Evolutionary conservation across 2,113 vertebrate genomes (phyloP).

Genomic region (Myotis brandtii): DNA sequence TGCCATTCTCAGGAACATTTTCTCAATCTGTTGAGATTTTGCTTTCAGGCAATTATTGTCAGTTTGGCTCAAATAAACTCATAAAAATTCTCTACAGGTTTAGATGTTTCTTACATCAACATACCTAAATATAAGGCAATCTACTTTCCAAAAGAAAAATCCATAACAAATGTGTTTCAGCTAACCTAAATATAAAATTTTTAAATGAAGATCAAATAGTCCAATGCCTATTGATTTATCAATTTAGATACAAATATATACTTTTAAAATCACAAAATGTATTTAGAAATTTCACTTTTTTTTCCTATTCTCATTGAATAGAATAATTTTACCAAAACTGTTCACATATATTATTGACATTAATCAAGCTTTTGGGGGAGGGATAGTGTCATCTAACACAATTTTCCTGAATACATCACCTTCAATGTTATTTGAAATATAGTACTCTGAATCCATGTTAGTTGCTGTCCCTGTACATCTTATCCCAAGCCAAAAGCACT

Average conservation of each 20-base stretch:
- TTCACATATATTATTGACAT: not conserved
- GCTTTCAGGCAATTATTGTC: not conserved
- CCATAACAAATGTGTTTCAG: conserved; percentile 33
- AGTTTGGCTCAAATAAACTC: not conserved
- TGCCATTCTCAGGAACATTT: not conserved
- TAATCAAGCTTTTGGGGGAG: not conserved
- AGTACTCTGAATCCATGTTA: conserved; percentile 10
- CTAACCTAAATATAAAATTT: not conserved
- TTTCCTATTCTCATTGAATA: not conserved
- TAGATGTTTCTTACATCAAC: not conserved
- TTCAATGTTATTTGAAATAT: not conserved
- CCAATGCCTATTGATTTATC: not conserved
- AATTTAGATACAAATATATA: not conserved
- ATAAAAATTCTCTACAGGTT: not conserved
- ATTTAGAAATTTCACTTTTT: not conserved
- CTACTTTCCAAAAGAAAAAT: conserved; percentile 35
- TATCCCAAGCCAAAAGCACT: conserved; percentile 27
- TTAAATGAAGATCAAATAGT: not conserved
- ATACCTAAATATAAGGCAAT: not conserved
- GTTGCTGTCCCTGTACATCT: not conserved
- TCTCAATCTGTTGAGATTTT: not conserved
- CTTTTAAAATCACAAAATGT: conserved; percentile 22
- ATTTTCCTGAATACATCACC: not conserved
- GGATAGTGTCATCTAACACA: not conserved
- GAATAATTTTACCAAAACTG: not conserved